These are phyloP conservation scores for Siniperca chuatsi DNA, from an alignment of 2,113 vertebrate genomes.

Conservation along the genomic window DNA sequence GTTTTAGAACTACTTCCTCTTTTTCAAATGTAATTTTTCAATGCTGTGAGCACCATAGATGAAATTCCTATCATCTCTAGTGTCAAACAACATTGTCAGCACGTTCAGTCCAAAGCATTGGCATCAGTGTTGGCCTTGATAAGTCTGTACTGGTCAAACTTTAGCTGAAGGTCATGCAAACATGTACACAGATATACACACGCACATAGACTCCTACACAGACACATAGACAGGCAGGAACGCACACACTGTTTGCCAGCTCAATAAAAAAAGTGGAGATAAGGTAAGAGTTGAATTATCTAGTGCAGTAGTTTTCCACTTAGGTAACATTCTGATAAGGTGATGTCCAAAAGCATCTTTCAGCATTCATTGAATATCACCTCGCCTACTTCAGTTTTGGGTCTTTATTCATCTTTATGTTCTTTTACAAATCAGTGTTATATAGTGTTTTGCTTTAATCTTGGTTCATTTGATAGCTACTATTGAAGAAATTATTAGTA, in stretches of 20 bases:
- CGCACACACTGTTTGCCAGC: background rate
- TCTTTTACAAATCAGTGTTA: background rate
- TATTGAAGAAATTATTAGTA: background rate
- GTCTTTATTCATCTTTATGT: background rate
- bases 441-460: background rate
- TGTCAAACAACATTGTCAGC: background rate
- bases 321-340: background rate
- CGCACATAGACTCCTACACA: background rate
- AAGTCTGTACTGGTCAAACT: background rate
- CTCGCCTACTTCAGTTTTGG: background rate
- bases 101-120: background rate
- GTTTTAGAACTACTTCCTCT: background rate
- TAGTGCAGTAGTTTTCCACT: constrained; percentile 26
- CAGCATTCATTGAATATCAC: background rate
- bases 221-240: background rate
- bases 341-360: background rate
- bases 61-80: background rate
- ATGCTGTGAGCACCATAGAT: too few relatives aligned
- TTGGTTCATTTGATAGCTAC: background rate
- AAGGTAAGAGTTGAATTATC: background rate
- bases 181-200: constrained; percentile 18
- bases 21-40: too few relatives aligned
- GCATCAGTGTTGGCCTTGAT: background rate
- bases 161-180: constrained; percentile 41
- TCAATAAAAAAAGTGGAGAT: constrained; percentile 5